Conservation (phyloP, 2,888 invertebrate species). For the Pocota personata region DNA sequence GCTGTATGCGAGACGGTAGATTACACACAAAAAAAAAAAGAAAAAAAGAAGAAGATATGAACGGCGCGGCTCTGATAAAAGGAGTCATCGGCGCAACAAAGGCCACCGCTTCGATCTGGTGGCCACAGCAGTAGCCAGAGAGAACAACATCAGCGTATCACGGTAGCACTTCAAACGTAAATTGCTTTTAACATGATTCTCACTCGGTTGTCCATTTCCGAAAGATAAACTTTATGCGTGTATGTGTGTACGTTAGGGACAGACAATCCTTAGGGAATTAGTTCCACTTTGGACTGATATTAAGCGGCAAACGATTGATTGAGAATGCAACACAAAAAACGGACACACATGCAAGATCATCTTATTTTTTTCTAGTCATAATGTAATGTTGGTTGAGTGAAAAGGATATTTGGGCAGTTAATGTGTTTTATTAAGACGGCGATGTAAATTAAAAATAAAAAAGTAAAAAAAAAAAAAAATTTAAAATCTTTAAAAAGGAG, state of each 20-base stretch:
- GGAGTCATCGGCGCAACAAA: conserved; percentile 61
- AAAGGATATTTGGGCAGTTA: conserved; percentile 37
- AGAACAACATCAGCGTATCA: conserved; percentile 80
- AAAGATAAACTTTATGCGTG: conserved; percentile 58
- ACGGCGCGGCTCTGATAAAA: conserved; percentile 68
- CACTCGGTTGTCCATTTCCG: conserved; percentile 67
- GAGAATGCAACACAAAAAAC: conserved; percentile 6
- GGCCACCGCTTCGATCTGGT: conserved; percentile 66
- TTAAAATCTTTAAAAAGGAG: conserved; percentile 3
- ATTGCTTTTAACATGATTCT: conserved; percentile 79
- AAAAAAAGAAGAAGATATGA: conserved; percentile 51
- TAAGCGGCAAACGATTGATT: conserved; percentile 61
- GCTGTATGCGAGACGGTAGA: conserved; percentile 68
- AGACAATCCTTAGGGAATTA: conserved; percentile 64
- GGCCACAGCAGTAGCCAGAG: conserved; percentile 51
- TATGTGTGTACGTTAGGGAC: neutral
- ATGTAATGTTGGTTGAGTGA: neutral
- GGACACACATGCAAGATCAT: neutral
- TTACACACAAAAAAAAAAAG: conserved; percentile 47
- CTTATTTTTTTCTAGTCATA: neutral
- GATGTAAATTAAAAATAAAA: conserved; percentile 22
- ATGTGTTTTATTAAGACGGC: conserved; percentile 26
- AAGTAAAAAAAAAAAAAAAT: neutral
- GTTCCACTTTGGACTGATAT: conserved; percentile 61
- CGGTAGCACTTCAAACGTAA: conserved; percentile 82